Conservation (phyloP, 92 coral and sea anemone species). For the Desmophyllum pertusum region DNA sequence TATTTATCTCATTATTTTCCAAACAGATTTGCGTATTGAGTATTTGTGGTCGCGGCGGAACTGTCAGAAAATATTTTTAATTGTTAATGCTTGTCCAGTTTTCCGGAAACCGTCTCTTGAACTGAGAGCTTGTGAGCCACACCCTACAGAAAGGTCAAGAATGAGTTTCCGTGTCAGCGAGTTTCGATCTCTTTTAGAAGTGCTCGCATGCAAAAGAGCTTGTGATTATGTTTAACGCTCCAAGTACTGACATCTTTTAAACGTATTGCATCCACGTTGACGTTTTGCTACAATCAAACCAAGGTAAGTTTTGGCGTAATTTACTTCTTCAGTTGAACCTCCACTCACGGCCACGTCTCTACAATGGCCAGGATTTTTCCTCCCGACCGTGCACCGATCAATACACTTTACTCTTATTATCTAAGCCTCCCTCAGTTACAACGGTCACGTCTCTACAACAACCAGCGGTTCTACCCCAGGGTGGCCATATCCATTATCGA, state of each 20-base stretch:
- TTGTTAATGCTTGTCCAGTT: neutral
- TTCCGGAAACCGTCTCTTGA: conserved; percentile 7
- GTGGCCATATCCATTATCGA: too few relatives aligned
- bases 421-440: too few relatives aligned
- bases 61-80: neutral
- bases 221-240: neutral
- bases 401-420: too few relatives aligned
- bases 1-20: neutral
- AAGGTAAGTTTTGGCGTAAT: too few relatives aligned
- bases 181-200: neutral
- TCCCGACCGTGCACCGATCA: too few relatives aligned
- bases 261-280: neutral
- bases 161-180: conserved; percentile 12
- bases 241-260: neutral
- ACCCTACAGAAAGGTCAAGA: conserved; percentile 27
- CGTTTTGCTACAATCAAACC: neutral
- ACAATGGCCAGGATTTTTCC: too few relatives aligned
- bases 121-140: neutral
- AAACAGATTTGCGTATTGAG: neutral
- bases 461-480: too few relatives aligned
- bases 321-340: too few relatives aligned
- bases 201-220: neutral
- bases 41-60: conserved; percentile 1
- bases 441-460: too few relatives aligned
- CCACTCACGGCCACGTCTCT: too few relatives aligned